Percentiles rank a stretch among this genome's conserved stretches.
These are phyloP conservation scores for Mareca penelope DNA, from an alignment of 2,797 vertebrate species.

Conservation along the genomic window DNA sequence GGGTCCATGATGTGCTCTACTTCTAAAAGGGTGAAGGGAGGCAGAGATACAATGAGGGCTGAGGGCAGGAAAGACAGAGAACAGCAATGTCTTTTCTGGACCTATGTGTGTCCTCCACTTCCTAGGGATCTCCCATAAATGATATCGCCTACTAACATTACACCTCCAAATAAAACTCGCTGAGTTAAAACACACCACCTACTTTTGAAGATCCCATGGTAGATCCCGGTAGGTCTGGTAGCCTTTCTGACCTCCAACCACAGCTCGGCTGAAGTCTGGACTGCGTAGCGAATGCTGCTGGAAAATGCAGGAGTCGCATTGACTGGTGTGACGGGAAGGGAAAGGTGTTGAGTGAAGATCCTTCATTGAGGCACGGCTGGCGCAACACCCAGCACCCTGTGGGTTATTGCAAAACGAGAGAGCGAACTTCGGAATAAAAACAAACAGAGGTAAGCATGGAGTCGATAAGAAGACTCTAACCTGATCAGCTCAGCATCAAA, in stretches of 20 bases:
- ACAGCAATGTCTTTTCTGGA: neutral
- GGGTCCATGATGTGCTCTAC: neutral
- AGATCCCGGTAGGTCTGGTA: constrained; percentile 62
- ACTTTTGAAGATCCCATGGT: constrained; percentile 71
- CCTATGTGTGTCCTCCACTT: neutral
- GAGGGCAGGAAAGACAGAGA: neutral
- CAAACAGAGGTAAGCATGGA: constrained; percentile 66
- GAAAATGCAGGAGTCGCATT: constrained; percentile 31
- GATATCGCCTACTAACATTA: neutral
- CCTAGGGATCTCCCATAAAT: neutral
- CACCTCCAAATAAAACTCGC: neutral
- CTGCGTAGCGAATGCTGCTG: constrained; percentile 40
- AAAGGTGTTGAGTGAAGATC: constrained; percentile 65
- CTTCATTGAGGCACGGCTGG: constrained; percentile 66
- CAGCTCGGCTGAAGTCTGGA: constrained; percentile 57
- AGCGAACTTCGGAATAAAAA: constrained; percentile 60
- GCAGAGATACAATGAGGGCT: neutral
- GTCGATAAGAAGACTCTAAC: constrained; percentile 53
- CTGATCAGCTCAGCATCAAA: constrained; percentile 48
- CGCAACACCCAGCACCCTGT: constrained; percentile 59
- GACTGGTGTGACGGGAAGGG: constrained; percentile 48
- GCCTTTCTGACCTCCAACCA: constrained; percentile 44
- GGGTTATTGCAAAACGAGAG: constrained; percentile 66
- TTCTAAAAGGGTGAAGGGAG: neutral
- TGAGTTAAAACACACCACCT: neutral